Conservation (phyloP, 2,113 vertebrate genomes). For the Mixornis gularis region DNA sequence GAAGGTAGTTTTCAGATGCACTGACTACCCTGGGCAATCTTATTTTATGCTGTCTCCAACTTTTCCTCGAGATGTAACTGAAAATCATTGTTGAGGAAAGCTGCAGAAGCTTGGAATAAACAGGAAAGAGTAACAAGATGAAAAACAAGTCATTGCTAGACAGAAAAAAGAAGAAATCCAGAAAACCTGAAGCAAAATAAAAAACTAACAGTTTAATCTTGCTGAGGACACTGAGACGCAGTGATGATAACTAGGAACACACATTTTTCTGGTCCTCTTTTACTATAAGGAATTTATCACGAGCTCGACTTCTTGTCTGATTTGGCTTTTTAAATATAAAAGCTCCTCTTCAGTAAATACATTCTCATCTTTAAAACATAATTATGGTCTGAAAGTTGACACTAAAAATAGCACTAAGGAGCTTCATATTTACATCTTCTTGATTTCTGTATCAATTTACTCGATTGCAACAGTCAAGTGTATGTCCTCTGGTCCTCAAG, state of each 20-base stretch:
- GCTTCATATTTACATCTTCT: not conserved
- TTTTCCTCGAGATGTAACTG: not conserved
- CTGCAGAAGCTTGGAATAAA: not conserved
- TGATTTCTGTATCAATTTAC: constrained; percentile 51
- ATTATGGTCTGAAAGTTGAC: not conserved
- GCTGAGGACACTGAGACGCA: not conserved
- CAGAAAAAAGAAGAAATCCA: not conserved
- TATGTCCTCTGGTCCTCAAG: not conserved
- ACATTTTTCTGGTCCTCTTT: not conserved
- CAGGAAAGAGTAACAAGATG: not conserved
- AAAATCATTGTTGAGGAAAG: not conserved
- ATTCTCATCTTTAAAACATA: not conserved
- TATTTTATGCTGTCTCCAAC: not conserved
- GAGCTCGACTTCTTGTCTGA: not conserved
- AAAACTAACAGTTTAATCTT: not conserved
- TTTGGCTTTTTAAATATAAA: not conserved
- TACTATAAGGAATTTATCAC: not conserved
- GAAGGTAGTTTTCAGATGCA: not conserved
- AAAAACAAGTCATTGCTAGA: not conserved
- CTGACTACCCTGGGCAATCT: not conserved
- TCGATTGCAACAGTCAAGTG: not conserved
- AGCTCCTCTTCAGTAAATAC: not conserved
- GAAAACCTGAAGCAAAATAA: not conserved
- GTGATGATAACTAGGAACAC: not conserved
- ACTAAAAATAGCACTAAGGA: constrained; percentile 34